phyloP scores from a whole-genome alignment of 1,140 invertebrate species.

The Cotesia chilonis region DNA sequence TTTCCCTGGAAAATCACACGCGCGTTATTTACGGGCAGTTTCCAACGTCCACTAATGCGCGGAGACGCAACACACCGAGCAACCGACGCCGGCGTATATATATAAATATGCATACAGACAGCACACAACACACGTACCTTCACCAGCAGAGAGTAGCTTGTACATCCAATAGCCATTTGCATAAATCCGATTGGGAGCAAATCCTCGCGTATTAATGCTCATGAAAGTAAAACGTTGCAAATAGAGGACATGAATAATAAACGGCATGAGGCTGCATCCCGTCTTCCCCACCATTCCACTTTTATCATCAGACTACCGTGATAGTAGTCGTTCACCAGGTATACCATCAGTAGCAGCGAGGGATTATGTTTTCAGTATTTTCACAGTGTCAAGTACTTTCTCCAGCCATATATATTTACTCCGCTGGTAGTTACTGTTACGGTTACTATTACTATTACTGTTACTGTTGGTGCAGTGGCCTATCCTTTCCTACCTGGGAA shows the following conservation, averaged over 20 bases:
- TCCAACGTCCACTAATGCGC: slow-evolving; percentile 13
- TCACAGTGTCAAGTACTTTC: too few species aligned
- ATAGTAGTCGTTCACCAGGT: not conserved
- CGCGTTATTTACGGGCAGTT: slow-evolving; percentile 15
- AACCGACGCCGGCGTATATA: not conserved
- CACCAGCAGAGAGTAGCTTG: slow-evolving; percentile 33
- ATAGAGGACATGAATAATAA: slow-evolving; percentile 53
- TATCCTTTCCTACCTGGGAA: too few species aligned
- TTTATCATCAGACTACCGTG: not conserved
- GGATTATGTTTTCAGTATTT: too few species aligned
- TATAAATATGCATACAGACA: slow-evolving; percentile 22
- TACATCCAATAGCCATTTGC: slow-evolving; percentile 54
- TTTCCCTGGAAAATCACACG: slow-evolving; percentile 10
- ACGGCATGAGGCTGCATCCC: slow-evolving; percentile 27
- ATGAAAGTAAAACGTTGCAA: slow-evolving; percentile 55
- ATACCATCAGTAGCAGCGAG: too few species aligned
- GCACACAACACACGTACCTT: not conserved
- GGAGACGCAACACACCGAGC: slow-evolving; percentile 1
- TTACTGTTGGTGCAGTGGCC: too few species aligned
- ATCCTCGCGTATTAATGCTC: slow-evolving; percentile 52
- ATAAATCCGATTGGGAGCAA: slow-evolving; percentile 54
- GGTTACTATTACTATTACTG: too few species aligned
- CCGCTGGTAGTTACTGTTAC: too few species aligned
- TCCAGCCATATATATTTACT: too few species aligned
- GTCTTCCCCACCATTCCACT: slow-evolving; percentile 8